phyloP scores from a whole-genome alignment of 2,888 invertebrate species.

The Gandaritis pyraliata region DNA sequence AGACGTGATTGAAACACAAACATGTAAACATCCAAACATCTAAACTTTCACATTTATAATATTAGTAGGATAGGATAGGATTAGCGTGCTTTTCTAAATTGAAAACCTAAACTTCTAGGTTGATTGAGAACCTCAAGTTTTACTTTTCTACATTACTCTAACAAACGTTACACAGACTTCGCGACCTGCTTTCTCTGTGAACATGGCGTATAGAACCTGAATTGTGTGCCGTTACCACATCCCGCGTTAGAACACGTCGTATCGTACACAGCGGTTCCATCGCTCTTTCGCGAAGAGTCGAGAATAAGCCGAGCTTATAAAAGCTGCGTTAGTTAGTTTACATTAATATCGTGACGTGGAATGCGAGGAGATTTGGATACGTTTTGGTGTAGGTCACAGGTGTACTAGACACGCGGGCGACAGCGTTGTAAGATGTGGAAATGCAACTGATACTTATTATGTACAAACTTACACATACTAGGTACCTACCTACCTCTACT shows the following conservation, averaged over 20 bases:
- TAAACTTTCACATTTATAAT: too few relatives aligned
- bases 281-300: conserved; percentile 46
- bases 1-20: too few relatives aligned
- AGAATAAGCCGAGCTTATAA: conserved; percentile 32
- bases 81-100: too few relatives aligned
- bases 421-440: conserved; percentile 65
- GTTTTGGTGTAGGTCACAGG: conserved; percentile 65
- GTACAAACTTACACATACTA: conserved; percentile 5
- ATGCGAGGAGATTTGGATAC: conserved; percentile 53
- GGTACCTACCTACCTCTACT: conserved; percentile 33
- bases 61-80: too few relatives aligned
- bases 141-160: neutral
- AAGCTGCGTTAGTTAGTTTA: conserved; percentile 46
- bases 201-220: conserved; percentile 61
- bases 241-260: conserved; percentile 56
- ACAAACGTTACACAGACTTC: neutral
- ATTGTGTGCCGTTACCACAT: conserved; percentile 54
- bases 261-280: conserved; percentile 56
- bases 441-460: conserved; percentile 54
- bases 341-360: conserved; percentile 43
- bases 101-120: too few relatives aligned
- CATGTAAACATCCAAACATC: too few relatives aligned
- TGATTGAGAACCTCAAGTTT: too few relatives aligned
- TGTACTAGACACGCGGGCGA: conserved; percentile 77
- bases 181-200: conserved; percentile 11